Evolutionary conservation across 2,888 invertebrate genomes (phyloP).

Genomic region (Apomyelois bistriatella): DNA sequence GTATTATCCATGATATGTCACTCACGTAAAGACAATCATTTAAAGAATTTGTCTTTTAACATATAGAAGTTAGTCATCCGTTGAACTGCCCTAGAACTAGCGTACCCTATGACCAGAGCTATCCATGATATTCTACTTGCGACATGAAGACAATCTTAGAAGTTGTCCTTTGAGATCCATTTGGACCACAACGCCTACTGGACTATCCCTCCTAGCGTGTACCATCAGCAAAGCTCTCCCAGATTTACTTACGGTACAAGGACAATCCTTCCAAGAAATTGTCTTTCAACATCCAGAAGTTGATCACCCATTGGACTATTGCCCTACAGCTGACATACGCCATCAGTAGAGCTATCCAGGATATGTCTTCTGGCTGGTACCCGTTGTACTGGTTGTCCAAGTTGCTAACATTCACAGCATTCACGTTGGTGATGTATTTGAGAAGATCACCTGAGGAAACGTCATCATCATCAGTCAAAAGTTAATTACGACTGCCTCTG

Average conservation of each 20-base stretch:
- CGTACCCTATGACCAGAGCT: constrained; percentile 51
- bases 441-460: background rate
- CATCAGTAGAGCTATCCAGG: constrained; percentile 59
- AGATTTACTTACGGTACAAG: constrained; percentile 48
- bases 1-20: too few species aligned
- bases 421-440: background rate
- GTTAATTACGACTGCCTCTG: too few species aligned
- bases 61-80: constrained; percentile 68
- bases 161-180: too few species aligned
- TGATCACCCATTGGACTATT: constrained; percentile 59
- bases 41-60: constrained; percentile 57
- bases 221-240: too few species aligned
- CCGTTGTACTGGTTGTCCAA: background rate
- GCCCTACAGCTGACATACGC: constrained; percentile 56
- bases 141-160: too few species aligned
- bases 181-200: too few species aligned
- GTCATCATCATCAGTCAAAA: too few species aligned
- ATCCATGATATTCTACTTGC: constrained; percentile 58
- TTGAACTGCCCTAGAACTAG: constrained; percentile 55
- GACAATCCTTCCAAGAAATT: constrained; percentile 49
- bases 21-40: constrained; percentile 48
- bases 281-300: constrained; percentile 66
- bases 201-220: too few species aligned
- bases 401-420: background rate
- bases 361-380: constrained; percentile 37